Evolutionary conservation across 2,888 invertebrate species (phyloP).

Genomic region (Cheilosia pagana): DNA sequence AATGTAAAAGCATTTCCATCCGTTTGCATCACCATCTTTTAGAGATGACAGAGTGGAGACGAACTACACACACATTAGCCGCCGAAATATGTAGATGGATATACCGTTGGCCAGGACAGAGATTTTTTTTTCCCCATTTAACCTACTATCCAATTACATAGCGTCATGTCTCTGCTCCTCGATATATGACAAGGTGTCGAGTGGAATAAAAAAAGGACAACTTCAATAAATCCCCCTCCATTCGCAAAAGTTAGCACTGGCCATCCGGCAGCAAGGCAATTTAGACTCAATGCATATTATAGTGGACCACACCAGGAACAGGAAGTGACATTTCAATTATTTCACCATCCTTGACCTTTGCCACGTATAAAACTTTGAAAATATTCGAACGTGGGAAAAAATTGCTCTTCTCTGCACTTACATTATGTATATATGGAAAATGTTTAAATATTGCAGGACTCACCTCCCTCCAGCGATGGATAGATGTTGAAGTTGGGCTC

Average conservation of each 20-base stretch:
- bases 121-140: neutral
- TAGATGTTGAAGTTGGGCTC: constrained; percentile 86
- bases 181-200: neutral
- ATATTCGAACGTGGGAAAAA: neutral
- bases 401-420: neutral
- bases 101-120: neutral
- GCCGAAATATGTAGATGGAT: neutral
- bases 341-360: no score
- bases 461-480: constrained; percentile 85
- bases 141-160: neutral
- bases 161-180: neutral
- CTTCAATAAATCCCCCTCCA: neutral
- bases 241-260: no score
- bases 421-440: neutral
- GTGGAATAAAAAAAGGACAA: neutral
- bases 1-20: neutral
- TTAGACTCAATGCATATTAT: no score
- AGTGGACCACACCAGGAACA: no score
- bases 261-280: no score
- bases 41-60: neutral
- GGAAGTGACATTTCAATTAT: no score
- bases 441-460: constrained; percentile 76
- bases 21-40: neutral
- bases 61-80: neutral
- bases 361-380: no score